These are phyloP conservation scores for Apomyelois bistriatella DNA, from an alignment of 2,888 invertebrate species.

Conservation along the genomic window DNA sequence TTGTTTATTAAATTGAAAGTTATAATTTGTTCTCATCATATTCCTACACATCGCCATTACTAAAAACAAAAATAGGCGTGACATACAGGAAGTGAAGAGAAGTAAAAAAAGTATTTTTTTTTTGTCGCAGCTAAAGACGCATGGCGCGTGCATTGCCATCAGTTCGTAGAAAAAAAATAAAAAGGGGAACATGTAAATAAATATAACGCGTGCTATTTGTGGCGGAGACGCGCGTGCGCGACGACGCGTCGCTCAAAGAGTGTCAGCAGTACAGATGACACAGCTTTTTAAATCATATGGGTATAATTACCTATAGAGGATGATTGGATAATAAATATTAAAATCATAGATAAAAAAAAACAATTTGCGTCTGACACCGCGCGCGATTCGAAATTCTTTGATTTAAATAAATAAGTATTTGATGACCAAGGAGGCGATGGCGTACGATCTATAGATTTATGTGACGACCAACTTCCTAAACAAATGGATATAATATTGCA, in stretches of 20 bases:
- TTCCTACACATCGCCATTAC: not conserved
- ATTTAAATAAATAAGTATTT: too few species aligned
- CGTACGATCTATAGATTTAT: too few species aligned
- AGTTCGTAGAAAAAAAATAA: slow-evolving; percentile 38
- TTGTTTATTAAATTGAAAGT: too few species aligned
- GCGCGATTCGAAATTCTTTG: too few species aligned
- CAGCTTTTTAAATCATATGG: not conserved
- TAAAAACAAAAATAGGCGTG: not conserved
- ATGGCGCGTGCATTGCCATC: slow-evolving; percentile 21
- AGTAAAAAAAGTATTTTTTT: slow-evolving; percentile 17
- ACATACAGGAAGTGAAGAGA: slow-evolving; percentile 13
- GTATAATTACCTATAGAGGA: not conserved
- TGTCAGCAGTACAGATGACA: slow-evolving; percentile 31
- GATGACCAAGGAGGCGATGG: too few species aligned
- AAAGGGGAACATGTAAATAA: slow-evolving; percentile 63
- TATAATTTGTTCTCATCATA: too few species aligned
- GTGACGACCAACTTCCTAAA: too few species aligned
- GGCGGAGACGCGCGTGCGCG: slow-evolving; percentile 52
- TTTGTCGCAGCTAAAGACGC: slow-evolving; percentile 17
- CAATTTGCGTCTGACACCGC: too few species aligned
- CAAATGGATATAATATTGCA: too few species aligned
- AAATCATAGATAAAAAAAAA: too few species aligned
- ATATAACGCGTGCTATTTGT: slow-evolving; percentile 63
- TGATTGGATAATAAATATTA: too few species aligned
- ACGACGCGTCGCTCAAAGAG: slow-evolving; percentile 29